Conservation (phyloP, 2,797 vertebrate genomes). For the Chiroxiphia lanceolata region DNA sequence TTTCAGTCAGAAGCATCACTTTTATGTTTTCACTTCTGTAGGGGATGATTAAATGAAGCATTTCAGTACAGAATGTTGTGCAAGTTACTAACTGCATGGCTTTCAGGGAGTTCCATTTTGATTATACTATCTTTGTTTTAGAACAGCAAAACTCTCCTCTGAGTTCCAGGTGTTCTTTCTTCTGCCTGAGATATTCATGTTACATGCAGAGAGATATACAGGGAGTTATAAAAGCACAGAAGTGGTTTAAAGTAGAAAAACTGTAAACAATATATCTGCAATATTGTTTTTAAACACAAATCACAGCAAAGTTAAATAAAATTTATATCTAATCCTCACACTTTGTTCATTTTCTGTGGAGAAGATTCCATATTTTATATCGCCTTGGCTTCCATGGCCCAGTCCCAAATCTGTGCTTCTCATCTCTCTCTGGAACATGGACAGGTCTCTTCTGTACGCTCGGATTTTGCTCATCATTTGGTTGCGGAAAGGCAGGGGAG, state of each 20-base stretch:
- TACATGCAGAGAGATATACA: neutral
- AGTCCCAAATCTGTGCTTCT: slow-evolving; percentile 76
- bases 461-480: slow-evolving; percentile 89
- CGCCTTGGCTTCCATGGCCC: slow-evolving; percentile 70
- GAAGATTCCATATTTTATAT: slow-evolving; percentile 80
- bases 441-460: slow-evolving; percentile 86
- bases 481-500: slow-evolving; percentile 86
- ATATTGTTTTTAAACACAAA: neutral
- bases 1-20: neutral
- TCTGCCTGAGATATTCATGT: neutral
- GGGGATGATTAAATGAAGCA: neutral
- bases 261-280: neutral
- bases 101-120: neutral
- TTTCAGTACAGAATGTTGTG: neutral
- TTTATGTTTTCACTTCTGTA: neutral
- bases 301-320: neutral
- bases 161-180: neutral
- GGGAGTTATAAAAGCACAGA: neutral
- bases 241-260: neutral
- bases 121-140: neutral
- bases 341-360: slow-evolving; percentile 86
- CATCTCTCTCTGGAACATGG: slow-evolving; percentile 89
- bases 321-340: slow-evolving; percentile 77
- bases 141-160: neutral
- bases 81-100: rapidly evolving